Base-by-base conservation (phyloP, 2,113 vertebrate species). In the Oreotragus oreotragus region DNA sequence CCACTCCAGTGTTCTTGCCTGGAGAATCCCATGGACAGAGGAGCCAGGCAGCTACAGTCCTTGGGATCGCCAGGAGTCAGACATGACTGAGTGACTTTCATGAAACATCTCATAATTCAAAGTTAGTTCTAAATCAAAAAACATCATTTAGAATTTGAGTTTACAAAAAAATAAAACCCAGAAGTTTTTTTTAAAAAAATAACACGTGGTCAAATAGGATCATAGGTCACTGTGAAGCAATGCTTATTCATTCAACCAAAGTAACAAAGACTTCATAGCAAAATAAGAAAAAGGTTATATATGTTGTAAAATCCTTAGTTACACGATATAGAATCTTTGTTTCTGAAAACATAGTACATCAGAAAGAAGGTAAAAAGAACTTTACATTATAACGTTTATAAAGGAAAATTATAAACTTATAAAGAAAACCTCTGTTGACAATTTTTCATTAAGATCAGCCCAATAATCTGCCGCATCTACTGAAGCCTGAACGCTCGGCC, bases 381-480 rank as follows among this genome's bases (percentile, higher is more conserved):
- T 79, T 33, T 10, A 36, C 64, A 66, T 21, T 70, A 23, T 21
- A 70, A 36, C 36, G n/a, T 70, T 36, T 11, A 70, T 23, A 36
- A 70, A 70, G 64, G 21, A 70, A 70, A 23, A 6, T 36, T 70
- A 21, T 70, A 36, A 70, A 70, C 19, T 36, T 23, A 70, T 70
- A 21, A 36, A 70, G n/a, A 36, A 70, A 70, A 70, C 36, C 64
- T 36, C n/a, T 70, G n/a, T 19, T 30, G 47, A 49, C 28, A 79
- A 33, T 49, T 11, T 79, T 45, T 49, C 28, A 19, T 33, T 49
- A 19, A 19, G 45, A 79, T 79, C 45, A 25, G 36, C 11, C 66
- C 36, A 13, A 7, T 10, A 13, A 7, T 3, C 66, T 39, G 36
- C 36, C 2, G 0, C 36, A 7, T 23, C 36, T 43, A 3, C 36